These are phyloP conservation scores for Catharus bicknelli DNA, from an alignment of 2,113 vertebrate genomes.

Conservation along the genomic window DNA sequence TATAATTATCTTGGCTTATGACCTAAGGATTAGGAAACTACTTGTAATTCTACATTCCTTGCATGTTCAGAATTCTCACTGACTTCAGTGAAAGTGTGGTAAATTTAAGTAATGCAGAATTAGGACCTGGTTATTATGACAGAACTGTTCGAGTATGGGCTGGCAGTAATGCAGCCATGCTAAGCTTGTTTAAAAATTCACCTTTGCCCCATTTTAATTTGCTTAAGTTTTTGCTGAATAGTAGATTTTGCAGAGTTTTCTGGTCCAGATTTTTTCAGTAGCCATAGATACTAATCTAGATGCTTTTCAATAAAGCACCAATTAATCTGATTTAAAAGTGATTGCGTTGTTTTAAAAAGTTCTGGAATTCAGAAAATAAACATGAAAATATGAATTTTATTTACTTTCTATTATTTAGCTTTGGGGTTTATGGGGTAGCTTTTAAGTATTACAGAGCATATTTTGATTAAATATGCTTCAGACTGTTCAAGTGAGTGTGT, in stretches of 20 bases:
- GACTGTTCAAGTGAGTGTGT: not conserved
- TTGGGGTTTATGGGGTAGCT: not conserved
- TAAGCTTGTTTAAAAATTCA: not conserved
- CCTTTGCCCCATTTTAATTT: not conserved
- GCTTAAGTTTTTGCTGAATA: not conserved
- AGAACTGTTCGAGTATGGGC: not conserved
- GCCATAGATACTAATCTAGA: not conserved
- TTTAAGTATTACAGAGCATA: not conserved
- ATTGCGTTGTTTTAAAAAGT: not conserved
- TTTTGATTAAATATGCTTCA: not conserved
- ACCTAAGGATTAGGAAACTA: not conserved
- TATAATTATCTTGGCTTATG: slow-evolving; percentile 24
- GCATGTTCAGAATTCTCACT: slow-evolving; percentile 3
- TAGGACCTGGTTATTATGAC: not conserved
- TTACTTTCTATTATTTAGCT: not conserved
- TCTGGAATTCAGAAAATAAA: not conserved
- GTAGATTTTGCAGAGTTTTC: not conserved
- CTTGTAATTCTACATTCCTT: slow-evolving; percentile 27
- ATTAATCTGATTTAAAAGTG: not conserved
- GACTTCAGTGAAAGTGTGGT: not conserved
- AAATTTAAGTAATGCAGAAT: not conserved
- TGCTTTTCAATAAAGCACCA: not conserved
- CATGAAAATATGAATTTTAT: not conserved
- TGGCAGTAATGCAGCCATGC: not conserved
- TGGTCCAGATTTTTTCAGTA: not conserved